A percentile compares a stretch with the other conserved stretches of the same genome.
Evolutionary conservation across 37 sponge, comb jelly and placozoan genomes (phyloP).

Genomic region (Sycon ciliatum): DNA sequence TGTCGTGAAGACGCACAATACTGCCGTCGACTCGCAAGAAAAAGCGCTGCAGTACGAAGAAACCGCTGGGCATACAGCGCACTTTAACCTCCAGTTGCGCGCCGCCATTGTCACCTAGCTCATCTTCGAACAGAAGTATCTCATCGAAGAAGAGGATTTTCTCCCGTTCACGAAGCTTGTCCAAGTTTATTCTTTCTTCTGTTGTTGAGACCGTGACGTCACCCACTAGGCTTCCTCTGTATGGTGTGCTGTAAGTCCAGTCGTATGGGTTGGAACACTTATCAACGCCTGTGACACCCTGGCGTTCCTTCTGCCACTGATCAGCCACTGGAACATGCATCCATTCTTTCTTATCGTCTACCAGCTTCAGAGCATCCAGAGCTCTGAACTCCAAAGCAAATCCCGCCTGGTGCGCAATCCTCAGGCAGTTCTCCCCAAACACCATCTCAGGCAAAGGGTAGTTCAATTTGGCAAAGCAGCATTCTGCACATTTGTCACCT

Average conservation of each 20-base stretch:
- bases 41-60: constrained; percentile 69
- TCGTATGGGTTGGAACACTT: constrained; percentile 75
- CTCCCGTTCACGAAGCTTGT: constrained; percentile 61
- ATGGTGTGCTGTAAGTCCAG: constrained; percentile 85
- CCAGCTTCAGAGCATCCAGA: constrained; percentile 73
- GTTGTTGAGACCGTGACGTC: constrained; percentile 40
- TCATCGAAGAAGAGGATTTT: constrained; percentile 72
- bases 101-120: constrained; percentile 84
- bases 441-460: constrained; percentile 83
- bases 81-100: constrained; percentile 71
- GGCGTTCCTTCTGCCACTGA: constrained; percentile 64
- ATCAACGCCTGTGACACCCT: constrained; percentile 25
- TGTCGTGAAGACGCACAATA: constrained; percentile 71
- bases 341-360: constrained; percentile 39
- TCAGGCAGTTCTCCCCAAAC: constrained; percentile 57
- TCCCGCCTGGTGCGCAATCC: constrained; percentile 45
- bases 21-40: constrained; percentile 87
- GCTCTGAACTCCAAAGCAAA: constrained; percentile 51
- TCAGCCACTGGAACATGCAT: constrained; percentile 76
- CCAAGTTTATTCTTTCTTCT: constrained; percentile 60
- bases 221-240: constrained; percentile 35
- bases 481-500: too few relatives aligned
- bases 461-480: too few relatives aligned
- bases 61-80: constrained; percentile 81
- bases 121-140: constrained; percentile 81